phyloP scores from a whole-genome alignment of 1,140 invertebrate species.

The Diuraphis noxia region DNA sequence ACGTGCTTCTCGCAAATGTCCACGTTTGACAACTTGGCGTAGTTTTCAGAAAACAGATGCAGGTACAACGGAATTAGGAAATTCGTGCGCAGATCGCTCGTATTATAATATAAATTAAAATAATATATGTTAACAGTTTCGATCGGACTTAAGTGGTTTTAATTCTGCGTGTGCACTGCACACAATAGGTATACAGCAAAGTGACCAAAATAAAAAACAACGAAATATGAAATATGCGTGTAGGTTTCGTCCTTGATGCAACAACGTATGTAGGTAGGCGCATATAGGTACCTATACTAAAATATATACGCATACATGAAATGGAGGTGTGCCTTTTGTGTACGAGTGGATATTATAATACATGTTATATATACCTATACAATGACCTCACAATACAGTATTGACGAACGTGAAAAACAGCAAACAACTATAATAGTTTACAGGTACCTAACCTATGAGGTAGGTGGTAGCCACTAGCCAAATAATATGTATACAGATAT shows the following conservation, averaged over 20 bases:
- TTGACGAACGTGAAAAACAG: constrained; percentile 35
- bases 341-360: constrained; percentile 35
- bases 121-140: not conserved
- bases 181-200: not conserved
- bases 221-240: constrained; percentile 30
- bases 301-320: not conserved
- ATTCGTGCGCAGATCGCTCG: not conserved
- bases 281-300: not conserved
- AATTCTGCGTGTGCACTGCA: not conserved
- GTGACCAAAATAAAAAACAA: not conserved
- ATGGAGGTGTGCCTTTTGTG: constrained; percentile 42
- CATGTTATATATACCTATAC: constrained; percentile 9
- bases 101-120: not conserved
- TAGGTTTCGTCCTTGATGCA: constrained; percentile 50
- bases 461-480: not conserved
- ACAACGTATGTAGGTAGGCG: constrained; percentile 40
- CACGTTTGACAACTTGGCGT: not conserved
- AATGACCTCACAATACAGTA: constrained; percentile 29
- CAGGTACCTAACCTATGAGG: not conserved
- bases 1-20: not conserved
- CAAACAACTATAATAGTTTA: not conserved
- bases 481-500: not conserved
- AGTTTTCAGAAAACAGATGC: not conserved
- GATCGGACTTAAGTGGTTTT: not conserved
- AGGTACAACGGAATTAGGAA: not conserved